These are phyloP conservation scores for Drosophila grimshawi DNA, from an alignment of 1,140 invertebrate genomes.

Conservation along the genomic window DNA sequence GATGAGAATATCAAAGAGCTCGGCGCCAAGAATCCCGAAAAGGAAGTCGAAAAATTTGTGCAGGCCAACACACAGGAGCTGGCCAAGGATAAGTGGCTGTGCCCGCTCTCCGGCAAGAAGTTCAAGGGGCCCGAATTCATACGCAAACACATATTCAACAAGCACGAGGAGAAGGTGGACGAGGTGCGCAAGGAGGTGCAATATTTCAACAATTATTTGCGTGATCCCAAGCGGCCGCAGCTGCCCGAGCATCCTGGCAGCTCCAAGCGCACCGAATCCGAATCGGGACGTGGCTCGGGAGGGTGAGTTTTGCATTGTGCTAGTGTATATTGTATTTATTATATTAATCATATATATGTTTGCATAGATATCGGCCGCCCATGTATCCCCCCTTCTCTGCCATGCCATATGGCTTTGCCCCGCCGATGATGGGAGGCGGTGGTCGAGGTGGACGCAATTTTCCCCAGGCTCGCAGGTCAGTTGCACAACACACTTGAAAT, in stretches of 20 bases:
- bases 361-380: constrained; percentile 60
- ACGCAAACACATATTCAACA: constrained; percentile 99
- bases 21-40: constrained; percentile 94
- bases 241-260: constrained; percentile 92
- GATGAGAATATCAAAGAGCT: constrained; percentile 94
- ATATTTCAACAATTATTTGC: constrained; percentile 99
- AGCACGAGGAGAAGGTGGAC: constrained; percentile 98
- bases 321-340: neutral
- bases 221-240: constrained; percentile 97
- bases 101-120: constrained; percentile 99
- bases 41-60: constrained; percentile 97
- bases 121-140: constrained; percentile 99
- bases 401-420: constrained; percentile 75
- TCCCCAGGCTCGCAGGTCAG: constrained; percentile 76
- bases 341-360: neutral
- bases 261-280: constrained; percentile 84
- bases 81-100: constrained; percentile 99
- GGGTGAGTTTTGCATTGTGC: constrained; percentile 76
- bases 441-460: constrained; percentile 78
- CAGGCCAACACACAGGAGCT: constrained; percentile 97
- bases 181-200: constrained; percentile 98
- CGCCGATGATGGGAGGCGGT: constrained; percentile 73
- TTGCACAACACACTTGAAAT: neutral
- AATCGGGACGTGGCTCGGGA: constrained; percentile 84
- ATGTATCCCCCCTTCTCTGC: constrained; percentile 73